Evolutionary conservation across 1,140 invertebrate genomes (phyloP).

Genomic region (Drosophila prosaltans): DNA sequence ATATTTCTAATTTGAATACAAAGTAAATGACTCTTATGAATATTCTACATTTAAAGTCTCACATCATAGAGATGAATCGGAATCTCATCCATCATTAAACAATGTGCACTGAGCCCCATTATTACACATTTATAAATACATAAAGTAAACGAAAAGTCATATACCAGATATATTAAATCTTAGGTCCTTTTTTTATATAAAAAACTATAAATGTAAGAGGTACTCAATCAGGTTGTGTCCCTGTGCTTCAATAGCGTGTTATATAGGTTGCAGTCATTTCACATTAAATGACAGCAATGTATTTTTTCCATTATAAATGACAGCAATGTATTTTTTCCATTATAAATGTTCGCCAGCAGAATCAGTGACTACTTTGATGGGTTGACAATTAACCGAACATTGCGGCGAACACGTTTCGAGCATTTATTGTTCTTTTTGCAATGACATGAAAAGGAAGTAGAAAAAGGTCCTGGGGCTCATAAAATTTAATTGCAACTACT

Average conservation of each 20-base stretch:
- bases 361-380: neutral
- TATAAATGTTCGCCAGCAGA: neutral
- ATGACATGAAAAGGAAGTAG: neutral
- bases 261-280: neutral
- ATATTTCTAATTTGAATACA: too few species aligned
- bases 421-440: neutral
- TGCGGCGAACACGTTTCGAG: neutral
- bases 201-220: too few species aligned
- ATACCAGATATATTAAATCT: too few species aligned
- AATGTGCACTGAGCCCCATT: too few species aligned
- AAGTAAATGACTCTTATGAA: too few species aligned
- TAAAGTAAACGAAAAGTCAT: too few species aligned
- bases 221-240: too few species aligned
- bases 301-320: neutral
- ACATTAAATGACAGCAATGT: neutral
- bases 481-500: conserved; percentile 2
- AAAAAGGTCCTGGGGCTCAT: neutral
- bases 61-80: too few species aligned
- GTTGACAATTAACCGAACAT: conserved; percentile 1
- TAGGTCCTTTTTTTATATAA: too few species aligned
- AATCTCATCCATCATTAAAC: too few species aligned
- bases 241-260: neutral
- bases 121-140: too few species aligned
- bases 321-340: neutral
- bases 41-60: too few species aligned